Conservation (phyloP, 2,888 invertebrate genomes). For the Amphipoea lucens region DNA sequence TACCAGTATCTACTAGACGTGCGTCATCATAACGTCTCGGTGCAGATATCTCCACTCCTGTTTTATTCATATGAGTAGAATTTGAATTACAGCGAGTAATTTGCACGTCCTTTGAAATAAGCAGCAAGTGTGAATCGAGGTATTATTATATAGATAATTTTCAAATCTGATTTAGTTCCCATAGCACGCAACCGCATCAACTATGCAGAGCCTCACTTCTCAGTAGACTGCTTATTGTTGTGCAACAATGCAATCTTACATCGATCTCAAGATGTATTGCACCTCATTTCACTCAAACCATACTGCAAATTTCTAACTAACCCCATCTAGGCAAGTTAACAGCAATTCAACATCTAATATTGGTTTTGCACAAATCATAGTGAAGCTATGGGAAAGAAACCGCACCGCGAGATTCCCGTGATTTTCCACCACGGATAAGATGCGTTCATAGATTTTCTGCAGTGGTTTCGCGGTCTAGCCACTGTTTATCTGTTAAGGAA, state of each 20-base stretch:
- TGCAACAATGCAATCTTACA: conserved; percentile 86
- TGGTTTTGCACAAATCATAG: conserved; percentile 88
- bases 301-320: conserved; percentile 75
- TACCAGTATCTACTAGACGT: not conserved
- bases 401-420: conserved; percentile 85
- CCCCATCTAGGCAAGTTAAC: conserved; percentile 79
- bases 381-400: conserved; percentile 86
- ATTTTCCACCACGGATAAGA: conserved; percentile 86
- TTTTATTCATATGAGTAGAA: conserved; percentile 52
- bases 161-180: conserved; percentile 86
- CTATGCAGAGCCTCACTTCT: conserved; percentile 80
- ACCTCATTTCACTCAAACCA: conserved; percentile 84
- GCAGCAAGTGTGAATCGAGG: conserved; percentile 66
- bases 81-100: conserved; percentile 51
- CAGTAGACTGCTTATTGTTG: conserved; percentile 82
- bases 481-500: conserved; percentile 85
- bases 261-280: conserved; percentile 85
- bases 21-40: conserved; percentile 33
- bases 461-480: conserved; percentile 87
- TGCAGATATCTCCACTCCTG: conserved; percentile 3
- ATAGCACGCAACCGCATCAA: conserved; percentile 86
- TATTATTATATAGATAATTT: conserved; percentile 82
- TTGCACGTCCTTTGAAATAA: conserved; percentile 58
- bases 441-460: conserved; percentile 85
- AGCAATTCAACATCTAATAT: conserved; percentile 84